Conservation (phyloP, 2,113 vertebrate species). For the Steatornis caripensis region DNA sequence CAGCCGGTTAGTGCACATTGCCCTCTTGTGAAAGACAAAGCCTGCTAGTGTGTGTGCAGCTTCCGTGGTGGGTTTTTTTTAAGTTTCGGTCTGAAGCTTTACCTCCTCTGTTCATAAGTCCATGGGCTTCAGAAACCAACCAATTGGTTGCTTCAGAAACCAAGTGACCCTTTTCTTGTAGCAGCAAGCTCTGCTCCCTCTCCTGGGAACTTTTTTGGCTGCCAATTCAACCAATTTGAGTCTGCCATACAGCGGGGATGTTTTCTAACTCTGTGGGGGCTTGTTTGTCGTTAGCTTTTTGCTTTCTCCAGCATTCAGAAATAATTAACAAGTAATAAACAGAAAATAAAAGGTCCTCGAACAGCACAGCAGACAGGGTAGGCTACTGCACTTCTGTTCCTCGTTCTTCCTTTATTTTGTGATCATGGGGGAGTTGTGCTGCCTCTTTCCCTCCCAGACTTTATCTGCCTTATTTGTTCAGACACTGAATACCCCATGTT, state of each 20-base stretch:
- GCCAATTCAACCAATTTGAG: background rate
- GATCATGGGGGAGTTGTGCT: background rate
- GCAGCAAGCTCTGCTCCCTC: background rate
- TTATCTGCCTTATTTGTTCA: background rate
- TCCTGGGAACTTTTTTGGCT: conserved; percentile 28
- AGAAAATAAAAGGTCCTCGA: conserved; percentile 28
- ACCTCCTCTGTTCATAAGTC: background rate
- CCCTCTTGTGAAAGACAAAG: background rate
- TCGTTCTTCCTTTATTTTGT: conserved; percentile 1
- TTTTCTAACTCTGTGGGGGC: background rate
- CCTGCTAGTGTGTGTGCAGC: rapidly evolving
- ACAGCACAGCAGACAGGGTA: background rate
- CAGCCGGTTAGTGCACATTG: background rate
- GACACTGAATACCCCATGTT: background rate
- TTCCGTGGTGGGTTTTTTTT: background rate
- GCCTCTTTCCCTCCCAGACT: background rate
- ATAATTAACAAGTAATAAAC: conserved; percentile 41
- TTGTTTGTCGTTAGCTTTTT: conserved; percentile 30
- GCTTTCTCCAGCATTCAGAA: conserved; percentile 7
- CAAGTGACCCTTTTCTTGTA: background rate
- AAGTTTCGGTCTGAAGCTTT: background rate
- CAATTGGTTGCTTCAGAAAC: background rate
- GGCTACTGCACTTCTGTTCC: background rate
- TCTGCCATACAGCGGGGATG: background rate
- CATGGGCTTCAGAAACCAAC: background rate